Base-by-base conservation (phyloP, 2,888 invertebrate species). In the Luperina testacea region DNA sequence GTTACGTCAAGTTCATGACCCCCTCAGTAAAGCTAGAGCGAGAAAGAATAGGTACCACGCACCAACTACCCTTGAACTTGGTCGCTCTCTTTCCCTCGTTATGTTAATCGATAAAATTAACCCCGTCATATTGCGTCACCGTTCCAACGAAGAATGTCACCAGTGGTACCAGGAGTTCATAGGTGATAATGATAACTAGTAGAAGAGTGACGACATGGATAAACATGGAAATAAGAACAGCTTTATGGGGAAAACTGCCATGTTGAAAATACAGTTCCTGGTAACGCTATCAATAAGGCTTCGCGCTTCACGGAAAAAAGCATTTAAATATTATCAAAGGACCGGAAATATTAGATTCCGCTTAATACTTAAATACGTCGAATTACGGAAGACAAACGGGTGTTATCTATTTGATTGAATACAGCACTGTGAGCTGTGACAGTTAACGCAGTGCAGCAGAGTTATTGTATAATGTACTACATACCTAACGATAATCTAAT, bases 111-210 rank as follows among this genome's bases (percentile, higher is more conserved):
- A 82, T 83, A 76, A 87, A 38, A 86, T 67, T 82, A 75, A 85
- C 72, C 78, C 80, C 84, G 89, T 87, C 88, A 88, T 84, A 79
- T 86, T 87, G 87, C 89, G 88, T 89, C 89, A 89, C 78, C 81
- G 84, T 89, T 89, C 88, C 87, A 88, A 88, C 88, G 88, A 92
- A 93, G 92, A 92, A 90, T 95, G 94, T 94, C 95, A 93, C 94
- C 93, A 88, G 81, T 72, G 53, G 74, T 93, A 95, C 95, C 85
- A 95, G 94, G 95, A 82, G 67, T 82, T 72, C 92, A 95, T 92
- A 90, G 83, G 69, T 51, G 27, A n/a, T 1, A 73, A 80, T 51
- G 27, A n/a, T 1, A 73, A 80, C 80, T 61, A 88, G 87, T 81
- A 77, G 71, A 67, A 77, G 24, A 68, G 69, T 87, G 88, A 90